A percentile compares a stretch with the other conserved stretches of the same genome.
These are phyloP conservation scores for honey bee (Apis mellifera) DNA, from an alignment of 1,140 invertebrate species.

Conservation along the genomic window Amel_HAv3.1 CM009941.2:7815001-7815500, in stretches of 20 bases:
- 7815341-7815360: constrained; percentile 59
- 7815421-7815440: constrained; percentile 70
- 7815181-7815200: constrained; percentile 16
- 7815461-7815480: background rate
- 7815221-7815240: constrained; percentile 74
- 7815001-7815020: constrained; percentile 79
- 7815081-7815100: constrained; percentile 49
- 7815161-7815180: background rate
- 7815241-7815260: constrained; percentile 38
- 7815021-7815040: constrained; percentile 80
- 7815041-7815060: constrained; percentile 57
- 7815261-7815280: constrained; percentile 71
- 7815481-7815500: background rate
- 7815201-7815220: constrained; percentile 79
- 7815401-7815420: constrained; percentile 63
- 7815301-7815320: constrained; percentile 65
- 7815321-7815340: constrained; percentile 62
- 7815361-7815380: constrained; percentile 76
- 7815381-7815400: constrained; percentile 35
- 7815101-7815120: constrained; percentile 12
- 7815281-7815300: constrained; percentile 74
- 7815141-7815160: constrained; percentile 43
- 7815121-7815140: constrained; percentile 19
- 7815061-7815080: constrained; percentile 62
- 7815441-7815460: too few relatives aligned